Conservation (phyloP, 2,888 invertebrate species). For the Agrochola circellaris region DNA sequence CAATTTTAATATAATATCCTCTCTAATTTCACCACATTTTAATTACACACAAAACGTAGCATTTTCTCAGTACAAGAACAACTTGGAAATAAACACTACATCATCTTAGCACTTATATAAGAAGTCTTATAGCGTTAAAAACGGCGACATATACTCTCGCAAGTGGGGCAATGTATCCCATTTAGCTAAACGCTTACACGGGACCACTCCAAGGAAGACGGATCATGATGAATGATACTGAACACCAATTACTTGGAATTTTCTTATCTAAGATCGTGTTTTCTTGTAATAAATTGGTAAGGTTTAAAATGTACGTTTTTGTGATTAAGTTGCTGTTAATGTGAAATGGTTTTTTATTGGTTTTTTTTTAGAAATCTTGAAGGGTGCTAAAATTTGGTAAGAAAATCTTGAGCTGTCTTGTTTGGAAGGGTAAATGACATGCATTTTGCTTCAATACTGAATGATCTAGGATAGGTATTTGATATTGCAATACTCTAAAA, state of each 20-base stretch:
- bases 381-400: neutral
- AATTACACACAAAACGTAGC: neutral
- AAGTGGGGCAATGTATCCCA: constrained; percentile 67
- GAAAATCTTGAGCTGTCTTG: too few relatives aligned
- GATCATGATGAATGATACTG: constrained; percentile 71
- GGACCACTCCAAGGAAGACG: constrained; percentile 68
- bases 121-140: constrained; percentile 55
- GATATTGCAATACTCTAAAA: too few relatives aligned
- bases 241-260: constrained; percentile 70
- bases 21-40: neutral
- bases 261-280: constrained; percentile 59
- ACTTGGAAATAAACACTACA: constrained; percentile 52
- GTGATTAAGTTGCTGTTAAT: constrained; percentile 7
- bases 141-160: constrained; percentile 56
- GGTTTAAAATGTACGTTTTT: constrained; percentile 40
- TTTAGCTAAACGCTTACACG: constrained; percentile 68
- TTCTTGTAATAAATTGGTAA: constrained; percentile 45
- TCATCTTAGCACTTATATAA: constrained; percentile 53
- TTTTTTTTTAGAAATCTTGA: neutral
- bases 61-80: constrained; percentile 17
- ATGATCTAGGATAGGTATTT: too few relatives aligned
- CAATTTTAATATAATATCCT: too few relatives aligned
- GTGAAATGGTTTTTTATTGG: neutral
- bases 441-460: neutral
- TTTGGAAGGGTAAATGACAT: neutral